Conservation (phyloP, 2,797 vertebrate genomes). For the Rhadinocentrus ornatus region DNA sequence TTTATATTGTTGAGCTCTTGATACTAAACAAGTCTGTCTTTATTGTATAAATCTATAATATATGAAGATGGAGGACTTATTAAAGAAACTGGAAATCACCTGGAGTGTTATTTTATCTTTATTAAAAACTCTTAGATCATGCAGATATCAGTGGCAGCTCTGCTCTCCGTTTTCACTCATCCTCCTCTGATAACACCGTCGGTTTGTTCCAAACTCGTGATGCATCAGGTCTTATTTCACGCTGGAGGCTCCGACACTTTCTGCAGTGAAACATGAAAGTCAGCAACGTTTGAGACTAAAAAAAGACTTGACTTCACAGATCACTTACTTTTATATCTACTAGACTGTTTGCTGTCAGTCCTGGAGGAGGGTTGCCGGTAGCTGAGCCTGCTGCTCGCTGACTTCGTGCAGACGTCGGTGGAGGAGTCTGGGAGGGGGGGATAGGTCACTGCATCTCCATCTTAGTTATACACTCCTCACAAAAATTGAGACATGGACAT, state of each 20-base stretch:
- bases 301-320: background rate
- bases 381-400: constrained; percentile 46
- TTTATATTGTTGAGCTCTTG: constrained; percentile 59
- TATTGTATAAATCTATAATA: constrained; percentile 68
- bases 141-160: constrained; percentile 17
- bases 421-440: constrained; percentile 52
- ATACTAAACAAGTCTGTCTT: constrained; percentile 57
- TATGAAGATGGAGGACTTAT: constrained; percentile 70
- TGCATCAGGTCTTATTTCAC: background rate
- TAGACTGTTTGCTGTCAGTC: constrained; percentile 16
- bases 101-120: constrained; percentile 1
- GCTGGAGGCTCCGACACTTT: constrained; percentile 5
- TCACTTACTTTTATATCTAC: constrained; percentile 24
- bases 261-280: constrained; percentile 34
- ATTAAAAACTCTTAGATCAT: constrained; percentile 16
- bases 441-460: background rate
- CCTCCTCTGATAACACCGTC: constrained; percentile 4
- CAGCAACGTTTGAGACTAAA: background rate
- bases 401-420: constrained; percentile 46
- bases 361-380: constrained; percentile 33
- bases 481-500: no score
- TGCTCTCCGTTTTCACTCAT: constrained; percentile 34
- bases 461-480: no score
- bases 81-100: constrained; percentile 35
- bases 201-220: constrained; percentile 1